These are phyloP conservation scores for Eilema depressum DNA, from an alignment of 2,888 invertebrate genomes.

Conservation along the genomic window DNA sequence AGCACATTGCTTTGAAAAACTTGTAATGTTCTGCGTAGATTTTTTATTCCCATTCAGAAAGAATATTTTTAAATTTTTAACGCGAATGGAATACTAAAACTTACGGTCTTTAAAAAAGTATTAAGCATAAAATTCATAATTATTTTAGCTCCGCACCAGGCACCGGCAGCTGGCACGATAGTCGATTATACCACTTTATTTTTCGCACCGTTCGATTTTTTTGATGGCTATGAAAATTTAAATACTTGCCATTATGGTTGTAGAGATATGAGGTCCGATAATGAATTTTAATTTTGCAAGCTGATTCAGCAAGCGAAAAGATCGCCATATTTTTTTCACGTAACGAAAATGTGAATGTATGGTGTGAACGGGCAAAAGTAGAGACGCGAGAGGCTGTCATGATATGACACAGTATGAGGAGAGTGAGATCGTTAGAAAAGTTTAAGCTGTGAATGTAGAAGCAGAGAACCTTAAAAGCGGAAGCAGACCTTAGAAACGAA, in stretches of 20 bases:
- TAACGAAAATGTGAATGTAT: background rate
- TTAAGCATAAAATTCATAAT: conserved; percentile 10
- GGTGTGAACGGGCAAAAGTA: background rate
- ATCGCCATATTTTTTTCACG: background rate
- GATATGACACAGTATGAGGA: background rate
- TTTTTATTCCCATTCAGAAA: conserved; percentile 51
- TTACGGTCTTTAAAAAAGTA: conserved; percentile 33
- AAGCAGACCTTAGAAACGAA: no score
- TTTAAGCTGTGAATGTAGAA: background rate
- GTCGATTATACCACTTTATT: background rate
- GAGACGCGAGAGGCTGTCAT: background rate
- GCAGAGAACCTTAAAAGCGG: background rate
- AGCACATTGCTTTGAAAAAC: conserved; percentile 58
- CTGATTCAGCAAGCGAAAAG: background rate
- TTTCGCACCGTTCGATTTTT: background rate
- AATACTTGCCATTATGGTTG: background rate
- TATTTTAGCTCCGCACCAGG: background rate
- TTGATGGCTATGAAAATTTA: background rate
- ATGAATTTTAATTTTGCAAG: background rate
- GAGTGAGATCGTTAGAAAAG: background rate
- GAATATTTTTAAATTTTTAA: conserved; percentile 67
- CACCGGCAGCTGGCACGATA: background rate
- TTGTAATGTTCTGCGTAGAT: conserved; percentile 53
- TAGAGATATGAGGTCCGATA: background rate
- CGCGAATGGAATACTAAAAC: conserved; percentile 44